Conservation (phyloP, 2,888 invertebrate species). For the Tridacna crocea region DNA sequence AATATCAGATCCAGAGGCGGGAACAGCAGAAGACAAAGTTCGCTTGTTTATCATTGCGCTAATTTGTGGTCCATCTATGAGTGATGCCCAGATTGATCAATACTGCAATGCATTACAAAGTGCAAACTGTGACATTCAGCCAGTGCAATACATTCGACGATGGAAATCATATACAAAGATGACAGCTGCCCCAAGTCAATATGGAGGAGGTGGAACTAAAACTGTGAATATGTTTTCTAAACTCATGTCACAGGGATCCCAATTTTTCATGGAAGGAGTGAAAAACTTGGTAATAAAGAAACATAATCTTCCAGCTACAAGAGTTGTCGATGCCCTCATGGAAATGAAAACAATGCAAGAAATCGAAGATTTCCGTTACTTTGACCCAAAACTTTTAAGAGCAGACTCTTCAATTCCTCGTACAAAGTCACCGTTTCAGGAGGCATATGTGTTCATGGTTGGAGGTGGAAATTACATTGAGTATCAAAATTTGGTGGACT, state of each 20-base stretch:
- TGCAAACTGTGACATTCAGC: conserved; percentile 93
- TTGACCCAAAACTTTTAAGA: conserved; percentile 97
- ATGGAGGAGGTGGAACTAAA: conserved; percentile 93
- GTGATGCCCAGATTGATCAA: conserved; percentile 93
- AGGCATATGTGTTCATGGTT: conserved; percentile 85
- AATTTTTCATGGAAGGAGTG: conserved; percentile 99
- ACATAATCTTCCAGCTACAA: conserved; percentile 97
- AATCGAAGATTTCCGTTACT: conserved; percentile 94
- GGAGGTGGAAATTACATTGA: conserved; percentile 97
- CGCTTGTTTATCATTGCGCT: conserved; percentile 94
- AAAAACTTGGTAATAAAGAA: conserved; percentile 99
- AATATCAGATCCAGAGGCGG: conserved; percentile 93
- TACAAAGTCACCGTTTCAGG: conserved; percentile 82
- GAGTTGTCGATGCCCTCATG: conserved; percentile 95
- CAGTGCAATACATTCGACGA: conserved; percentile 94
- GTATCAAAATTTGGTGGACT: conserved; percentile 98
- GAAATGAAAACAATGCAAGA: conserved; percentile 91
- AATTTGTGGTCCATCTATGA: conserved; percentile 92
- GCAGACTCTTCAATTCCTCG: conserved; percentile 82
- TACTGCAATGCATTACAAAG: conserved; percentile 91
- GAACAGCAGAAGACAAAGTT: conserved; percentile 95
- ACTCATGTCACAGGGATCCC: conserved; percentile 96
- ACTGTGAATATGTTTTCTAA: conserved; percentile 99
- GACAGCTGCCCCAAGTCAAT: conserved; percentile 89
- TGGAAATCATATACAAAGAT: conserved; percentile 96